Base-by-base conservation (phyloP, 2,113 vertebrate genomes). In the Ibidorhyncha struthersii region DNA sequence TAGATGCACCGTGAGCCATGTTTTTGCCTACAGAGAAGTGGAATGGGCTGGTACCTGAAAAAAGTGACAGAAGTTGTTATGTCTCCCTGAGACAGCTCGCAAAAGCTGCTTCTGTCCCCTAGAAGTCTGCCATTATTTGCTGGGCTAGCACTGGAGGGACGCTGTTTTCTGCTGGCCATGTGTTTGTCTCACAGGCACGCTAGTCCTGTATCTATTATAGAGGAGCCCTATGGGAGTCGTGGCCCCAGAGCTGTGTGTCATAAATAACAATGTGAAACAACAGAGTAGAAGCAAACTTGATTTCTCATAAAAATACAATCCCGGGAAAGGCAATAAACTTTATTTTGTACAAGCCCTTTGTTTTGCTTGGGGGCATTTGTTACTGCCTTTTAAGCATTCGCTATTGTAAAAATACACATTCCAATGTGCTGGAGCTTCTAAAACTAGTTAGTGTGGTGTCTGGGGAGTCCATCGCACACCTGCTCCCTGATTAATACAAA, bases 361-460 rank as follows among this genome's bases (percentile, higher is more conserved):
- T 77, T 86, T 93, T 45, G 41, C 62, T 63, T 2, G 3, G 4
- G 36, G 82, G 32, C 55, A 20, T 90, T 79, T 87, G 36, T 80
- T 82, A n/a, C 50, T 77, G 88, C 63, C 53, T 93, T 65, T 73
- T 72, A 73, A 65, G 40, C 49, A 30, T 45, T 82, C 3, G 4
- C 67, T 86, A 4, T 77, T 86, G 76, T 94, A 65, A 61, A 94
- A 95, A 81, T 47, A 70, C 74, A 69, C 43, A 69, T 74, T 84
- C 82, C 82, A 66, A 2, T 4, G 11, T 73, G 85, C 66, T 67
- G 36, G 55, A 90, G 52, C 11, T 0, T 50, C 67, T 93, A 30
- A 77, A 88, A 58, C 26, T 25, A 29, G 17, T 62, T 56, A 78
- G n/a, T 4, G 2, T 41, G 62, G 36, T 92, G 63, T 80, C 63